Base-by-base conservation (phyloP, 2,113 vertebrate genomes). In the Caretta caretta region DNA sequence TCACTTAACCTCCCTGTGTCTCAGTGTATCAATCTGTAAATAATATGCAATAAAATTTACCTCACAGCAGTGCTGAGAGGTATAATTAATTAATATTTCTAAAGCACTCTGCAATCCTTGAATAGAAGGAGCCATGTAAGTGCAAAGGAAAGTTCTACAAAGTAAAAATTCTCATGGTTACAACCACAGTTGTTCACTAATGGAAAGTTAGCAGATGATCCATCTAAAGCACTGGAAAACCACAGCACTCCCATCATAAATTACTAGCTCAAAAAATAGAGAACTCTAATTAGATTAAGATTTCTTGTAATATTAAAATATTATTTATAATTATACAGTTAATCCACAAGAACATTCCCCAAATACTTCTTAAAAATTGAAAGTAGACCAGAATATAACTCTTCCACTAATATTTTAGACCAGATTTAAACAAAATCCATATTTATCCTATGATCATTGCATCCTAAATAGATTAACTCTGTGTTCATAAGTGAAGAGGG, bases 291-390 rank as follows among this genome's bases (percentile, higher is more conserved):
- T 93, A 93, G 19, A 97, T 86, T 83, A 79, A 98, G 94, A 62
- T 83, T 84, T 2, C 86, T 97, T 93, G 86, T 94, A 96, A 87
- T 96, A 81, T 7, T 94, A 69, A 92, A 87, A 93, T 82, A 84
- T 53, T 84, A 97, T 92, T 97, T 97, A 93, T 93, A 98, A 86
- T 93, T 95, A 94, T 89, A 59, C 86, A 94, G 56, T 86, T 96
- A 69, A 93, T 62, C 90, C 90, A 89, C 92, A 95, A 89, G 94
- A 95, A 92, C 87, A 95, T 79, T 93, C 90, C n/a, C 80, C 56
- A 84, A 89, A 81, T 93, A 54, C 88, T 94, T 93, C 95, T 89
- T 92, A 51, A 89, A 96, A 96, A 96, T 42, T 93, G 56, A 80
- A 93, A 96, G 91, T 88, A 95, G 93, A 92, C 83, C n/a, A 80